A percentile compares a stretch with the other conserved stretches of the same genome.
These are phyloP conservation scores for Monopterus albus DNA, from an alignment of 2,113 vertebrate genomes.

Conservation along the genomic window DNA sequence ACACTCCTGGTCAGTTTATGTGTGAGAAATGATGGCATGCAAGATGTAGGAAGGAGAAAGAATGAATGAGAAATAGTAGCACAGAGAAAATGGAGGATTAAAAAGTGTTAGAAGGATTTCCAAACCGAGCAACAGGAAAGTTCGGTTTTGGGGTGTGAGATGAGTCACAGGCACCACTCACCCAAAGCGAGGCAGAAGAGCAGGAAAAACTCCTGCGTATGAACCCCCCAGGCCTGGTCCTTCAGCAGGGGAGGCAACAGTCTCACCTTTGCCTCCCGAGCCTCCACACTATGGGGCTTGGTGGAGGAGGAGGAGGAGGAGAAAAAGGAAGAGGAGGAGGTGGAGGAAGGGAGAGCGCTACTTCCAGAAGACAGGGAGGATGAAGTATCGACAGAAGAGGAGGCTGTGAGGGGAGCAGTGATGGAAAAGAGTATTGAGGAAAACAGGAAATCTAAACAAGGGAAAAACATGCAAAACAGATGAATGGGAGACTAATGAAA, in stretches of 20 bases:
- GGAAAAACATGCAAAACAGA: conserved; percentile 60
- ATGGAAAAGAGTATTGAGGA: conserved; percentile 80
- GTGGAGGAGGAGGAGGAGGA: conserved; percentile 82
- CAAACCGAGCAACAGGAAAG: not conserved
- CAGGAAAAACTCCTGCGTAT: conserved; percentile 85
- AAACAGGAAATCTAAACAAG: conserved; percentile 46
- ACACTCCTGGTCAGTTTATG: conserved; percentile 35
- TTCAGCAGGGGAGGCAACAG: conserved; percentile 93
- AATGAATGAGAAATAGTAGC: not conserved
- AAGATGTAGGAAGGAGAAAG: conserved; percentile 8
- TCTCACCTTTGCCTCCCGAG: conserved; percentile 79
- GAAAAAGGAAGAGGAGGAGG: conserved; percentile 62
- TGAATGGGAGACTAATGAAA: not conserved
- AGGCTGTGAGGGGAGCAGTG: conserved; percentile 79
- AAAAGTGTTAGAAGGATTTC: not conserved
- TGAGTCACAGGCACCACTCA: conserved; percentile 83
- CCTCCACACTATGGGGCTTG: conserved; percentile 80
- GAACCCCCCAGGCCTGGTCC: conserved; percentile 92
- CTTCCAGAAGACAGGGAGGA: conserved; percentile 86
- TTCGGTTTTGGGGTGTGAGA: not conserved
- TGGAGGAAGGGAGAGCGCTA: conserved; percentile 80
- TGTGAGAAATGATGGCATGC: conserved; percentile 55
- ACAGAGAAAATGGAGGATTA: not conserved
- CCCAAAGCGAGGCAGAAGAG: conserved; percentile 97
- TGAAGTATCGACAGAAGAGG: conserved; percentile 86